Conservation (phyloP, 2,113 vertebrate species). For the Scortum barcoo region DNA sequence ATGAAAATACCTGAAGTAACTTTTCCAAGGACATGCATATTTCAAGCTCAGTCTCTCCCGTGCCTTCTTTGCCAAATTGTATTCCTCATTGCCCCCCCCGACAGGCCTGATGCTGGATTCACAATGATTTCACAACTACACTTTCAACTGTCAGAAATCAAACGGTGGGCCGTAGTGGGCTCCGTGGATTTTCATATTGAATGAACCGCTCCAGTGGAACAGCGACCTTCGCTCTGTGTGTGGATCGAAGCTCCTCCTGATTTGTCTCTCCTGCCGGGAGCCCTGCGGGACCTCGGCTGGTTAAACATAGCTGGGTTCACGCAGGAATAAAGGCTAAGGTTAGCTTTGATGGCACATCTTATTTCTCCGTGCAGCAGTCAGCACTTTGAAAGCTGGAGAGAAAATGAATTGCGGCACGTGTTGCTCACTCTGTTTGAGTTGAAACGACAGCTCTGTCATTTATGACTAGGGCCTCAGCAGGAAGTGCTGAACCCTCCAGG, state of each 20-base stretch:
- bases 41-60: neutral
- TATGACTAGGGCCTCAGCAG: conserved; percentile 36
- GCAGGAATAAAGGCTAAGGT: conserved; percentile 60
- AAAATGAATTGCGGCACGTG: conserved; percentile 49
- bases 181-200: conserved; percentile 52
- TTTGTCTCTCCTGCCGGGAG: conserved; percentile 36
- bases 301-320: conserved; percentile 54
- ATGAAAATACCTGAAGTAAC: neutral
- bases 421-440: conserved; percentile 44
- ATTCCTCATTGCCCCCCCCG: neutral
- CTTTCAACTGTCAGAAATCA: conserved; percentile 56
- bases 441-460: conserved; percentile 66
- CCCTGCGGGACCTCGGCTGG: conserved; percentile 32
- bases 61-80: neutral
- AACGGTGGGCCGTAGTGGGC: neutral
- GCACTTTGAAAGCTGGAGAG: conserved; percentile 44
- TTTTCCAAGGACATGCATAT: conserved; percentile 18
- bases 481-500: conserved; percentile 25
- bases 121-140: conserved; percentile 8
- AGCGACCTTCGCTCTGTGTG: conserved; percentile 24
- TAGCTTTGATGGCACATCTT: conserved; percentile 68
- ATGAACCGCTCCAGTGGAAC: conserved; percentile 48
- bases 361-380: conserved; percentile 55
- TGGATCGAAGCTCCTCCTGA: conserved; percentile 52
- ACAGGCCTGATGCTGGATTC: neutral